Evolutionary conservation across 2,113 vertebrate genomes (phyloP), one percentile per base, ranked within the genome.

Genomic region (Australoheros scitulus): DNA sequence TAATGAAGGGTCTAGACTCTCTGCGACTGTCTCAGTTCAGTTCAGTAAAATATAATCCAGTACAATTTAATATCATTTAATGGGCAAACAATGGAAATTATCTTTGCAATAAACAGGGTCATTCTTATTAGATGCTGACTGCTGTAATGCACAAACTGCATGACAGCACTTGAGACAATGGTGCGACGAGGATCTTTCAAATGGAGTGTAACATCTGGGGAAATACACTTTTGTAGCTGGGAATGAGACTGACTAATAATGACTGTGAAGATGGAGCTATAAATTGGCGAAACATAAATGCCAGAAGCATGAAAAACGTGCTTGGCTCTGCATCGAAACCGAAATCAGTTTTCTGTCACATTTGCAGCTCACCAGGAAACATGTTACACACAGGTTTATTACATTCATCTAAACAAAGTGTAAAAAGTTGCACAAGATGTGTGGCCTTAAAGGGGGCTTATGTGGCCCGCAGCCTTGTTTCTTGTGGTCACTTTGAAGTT

Each of bases 1-100:
- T 90, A 84, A 90, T 83, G 34, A 85, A 60, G 43, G 76, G 70
- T 61, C 36, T 36, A 43, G 64, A 80, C 55, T 79, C 61, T 8
- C 57, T 8, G 43, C 68, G 34, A 63, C 82, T 4, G 61, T 38
- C 22, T 52, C 15, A 58, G 22, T 43, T 74, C 22, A 77, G 8
- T 38, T 56, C 63, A 32, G 8, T 58, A 38, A 26, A 41, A 70
- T 52, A 47, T 26, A 18, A 50, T 57, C 77, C n/a, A 47, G 18
- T 83, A 52, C 15, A 22, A 3, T 52, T 81, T 18, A 22, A 14
- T 34, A 9, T 34, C 9, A 76, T 61, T 34, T 41, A 60, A n/a
- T 50, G 77, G 60, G 68, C 58, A n/a, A 72, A 64, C 36, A 38
- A 7, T 15, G n/a, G 18, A 72, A 20, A 72, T 72, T n/a, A n/a